Percentiles rank a stretch among this genome's conserved stretches.
These are phyloP conservation scores for Sebastes hopkinsi DNA, from an alignment of 2,797 vertebrate genomes.

Conservation along the genomic window DNA sequence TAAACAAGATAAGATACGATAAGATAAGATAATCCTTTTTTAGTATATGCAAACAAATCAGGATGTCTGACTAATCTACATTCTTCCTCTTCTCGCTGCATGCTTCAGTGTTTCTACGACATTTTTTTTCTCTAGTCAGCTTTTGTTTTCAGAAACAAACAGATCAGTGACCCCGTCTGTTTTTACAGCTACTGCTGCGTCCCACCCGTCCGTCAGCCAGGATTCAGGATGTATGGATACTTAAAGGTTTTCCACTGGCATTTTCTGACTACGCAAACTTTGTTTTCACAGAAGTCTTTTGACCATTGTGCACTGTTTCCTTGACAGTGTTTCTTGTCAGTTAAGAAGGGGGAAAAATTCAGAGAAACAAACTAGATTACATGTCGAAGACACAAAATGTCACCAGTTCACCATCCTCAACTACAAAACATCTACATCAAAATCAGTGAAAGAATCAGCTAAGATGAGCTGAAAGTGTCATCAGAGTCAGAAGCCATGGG, in stretches of 20 bases:
- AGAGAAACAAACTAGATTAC: not conserved
- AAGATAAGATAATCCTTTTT: too few relatives aligned
- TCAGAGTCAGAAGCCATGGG: not conserved
- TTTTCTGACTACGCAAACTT: conserved; percentile 12
- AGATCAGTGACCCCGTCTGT: not conserved
- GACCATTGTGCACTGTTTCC: conserved; percentile 24
- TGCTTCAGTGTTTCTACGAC: not conserved
- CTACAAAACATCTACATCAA: not conserved
- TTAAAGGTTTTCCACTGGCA: conserved; percentile 7
- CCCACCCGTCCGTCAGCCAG: not conserved
- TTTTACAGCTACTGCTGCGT: conserved; percentile 7
- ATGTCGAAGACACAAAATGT: not conserved
- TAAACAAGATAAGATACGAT: too few relatives aligned
- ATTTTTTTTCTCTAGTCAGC: not conserved
- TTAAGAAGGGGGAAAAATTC: not conserved
- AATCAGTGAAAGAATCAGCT: not conserved
- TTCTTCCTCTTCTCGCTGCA: not conserved
- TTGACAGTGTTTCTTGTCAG: conserved; percentile 4
- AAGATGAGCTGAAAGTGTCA: not conserved
- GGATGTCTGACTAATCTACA: not conserved
- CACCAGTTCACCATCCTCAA: not conserved
- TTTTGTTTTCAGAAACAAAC: conserved; percentile 41
- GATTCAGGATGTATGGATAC: conserved; percentile 7
- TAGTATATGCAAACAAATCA: not conserved
- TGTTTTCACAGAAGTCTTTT: conserved; percentile 24